Conservation (phyloP, 37 sponge, comb jelly and placozoan species). For the Cliona cf. orientalis region DNA sequence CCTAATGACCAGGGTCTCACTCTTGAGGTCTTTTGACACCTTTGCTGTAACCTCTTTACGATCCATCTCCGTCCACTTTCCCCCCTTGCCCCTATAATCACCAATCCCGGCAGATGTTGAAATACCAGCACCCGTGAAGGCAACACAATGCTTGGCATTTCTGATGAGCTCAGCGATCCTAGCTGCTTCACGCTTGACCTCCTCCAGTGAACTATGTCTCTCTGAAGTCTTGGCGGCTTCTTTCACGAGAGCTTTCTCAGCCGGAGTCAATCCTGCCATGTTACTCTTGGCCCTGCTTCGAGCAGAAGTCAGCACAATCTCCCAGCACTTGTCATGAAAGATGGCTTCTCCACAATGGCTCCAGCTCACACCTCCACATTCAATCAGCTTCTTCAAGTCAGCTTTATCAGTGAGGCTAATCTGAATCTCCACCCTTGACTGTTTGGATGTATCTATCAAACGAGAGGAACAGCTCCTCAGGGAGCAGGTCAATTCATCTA, state of each 20-base stretch:
- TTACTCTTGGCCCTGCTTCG: constrained; percentile 34
- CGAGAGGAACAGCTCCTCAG: too few relatives aligned
- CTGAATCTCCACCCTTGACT: too few relatives aligned
- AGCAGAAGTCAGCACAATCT: constrained; percentile 35
- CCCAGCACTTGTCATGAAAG: constrained; percentile 68
- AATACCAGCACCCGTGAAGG: constrained; percentile 80
- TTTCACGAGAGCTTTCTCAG: constrained; percentile 52
- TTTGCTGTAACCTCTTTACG: constrained; percentile 24
- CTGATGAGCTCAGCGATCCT: constrained; percentile 38
- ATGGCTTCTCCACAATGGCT: constrained; percentile 34
- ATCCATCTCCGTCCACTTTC: constrained; percentile 78
- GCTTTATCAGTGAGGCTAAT: too few relatives aligned
- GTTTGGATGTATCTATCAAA: too few relatives aligned
- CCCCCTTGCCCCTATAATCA: constrained; percentile 75
- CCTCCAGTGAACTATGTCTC: constrained; percentile 45
- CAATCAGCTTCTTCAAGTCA: too few relatives aligned
- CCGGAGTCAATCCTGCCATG: constrained; percentile 1
- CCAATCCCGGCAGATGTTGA: constrained; percentile 80
- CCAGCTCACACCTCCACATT: too few relatives aligned
- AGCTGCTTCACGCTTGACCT: constrained; percentile 10
- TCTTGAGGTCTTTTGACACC: background rate
- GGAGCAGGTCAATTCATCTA: too few relatives aligned
- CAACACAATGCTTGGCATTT: constrained; percentile 38
- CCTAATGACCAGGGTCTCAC: background rate
- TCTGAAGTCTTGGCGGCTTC: constrained; percentile 72